phyloP scores from a whole-genome alignment of 2,797 vertebrate species.

The Erithacus rubecula region DNA sequence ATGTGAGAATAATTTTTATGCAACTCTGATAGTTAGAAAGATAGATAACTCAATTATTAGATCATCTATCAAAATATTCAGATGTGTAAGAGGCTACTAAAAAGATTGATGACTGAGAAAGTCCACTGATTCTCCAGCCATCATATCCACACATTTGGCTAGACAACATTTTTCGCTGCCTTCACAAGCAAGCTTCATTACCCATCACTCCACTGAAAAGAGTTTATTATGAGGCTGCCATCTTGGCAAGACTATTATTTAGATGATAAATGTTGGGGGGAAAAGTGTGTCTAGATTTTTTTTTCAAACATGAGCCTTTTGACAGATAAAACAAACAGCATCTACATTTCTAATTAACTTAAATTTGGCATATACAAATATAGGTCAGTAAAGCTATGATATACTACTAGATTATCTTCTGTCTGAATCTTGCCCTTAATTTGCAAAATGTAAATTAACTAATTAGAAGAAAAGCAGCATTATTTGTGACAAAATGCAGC shows the following conservation, averaged over 20 bases:
- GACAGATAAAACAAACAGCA: slow-evolving; percentile 88
- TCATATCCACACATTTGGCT: slow-evolving; percentile 95
- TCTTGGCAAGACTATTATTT: slow-evolving; percentile 99
- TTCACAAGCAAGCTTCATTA: slow-evolving; percentile 99
- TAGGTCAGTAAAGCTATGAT: slow-evolving; percentile 79
- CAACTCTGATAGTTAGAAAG: slow-evolving; percentile 97
- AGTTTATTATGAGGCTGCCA: slow-evolving; percentile 98
- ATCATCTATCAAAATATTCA: slow-evolving; percentile 95
- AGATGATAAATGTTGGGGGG: slow-evolving; percentile 94
- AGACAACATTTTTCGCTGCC: slow-evolving; percentile 89
- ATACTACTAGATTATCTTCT: slow-evolving; percentile 72
- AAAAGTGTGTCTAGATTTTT: slow-evolving; percentile 76
- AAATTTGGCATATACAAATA: slow-evolving; percentile 85
- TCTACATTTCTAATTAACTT: slow-evolving; percentile 85
- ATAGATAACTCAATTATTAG: slow-evolving; percentile 99
- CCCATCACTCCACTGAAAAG: slow-evolving; percentile 96
- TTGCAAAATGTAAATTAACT: slow-evolving; percentile 84
- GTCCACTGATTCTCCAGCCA: slow-evolving; percentile 89
- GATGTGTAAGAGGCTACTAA: slow-evolving; percentile 90
- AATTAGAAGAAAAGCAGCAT: slow-evolving; percentile 79
- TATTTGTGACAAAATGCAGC: slow-evolving; percentile 77
- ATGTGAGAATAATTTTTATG: slow-evolving; percentile 99
- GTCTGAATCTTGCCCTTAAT: slow-evolving; percentile 79
- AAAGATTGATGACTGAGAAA: slow-evolving; percentile 96
- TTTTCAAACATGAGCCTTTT: slow-evolving; percentile 86